Percentiles rank a stretch among this genome's conserved stretches.
phyloP scores from a whole-genome alignment of 1,140 invertebrate genomes.

The Pararge aegeria region DNA sequence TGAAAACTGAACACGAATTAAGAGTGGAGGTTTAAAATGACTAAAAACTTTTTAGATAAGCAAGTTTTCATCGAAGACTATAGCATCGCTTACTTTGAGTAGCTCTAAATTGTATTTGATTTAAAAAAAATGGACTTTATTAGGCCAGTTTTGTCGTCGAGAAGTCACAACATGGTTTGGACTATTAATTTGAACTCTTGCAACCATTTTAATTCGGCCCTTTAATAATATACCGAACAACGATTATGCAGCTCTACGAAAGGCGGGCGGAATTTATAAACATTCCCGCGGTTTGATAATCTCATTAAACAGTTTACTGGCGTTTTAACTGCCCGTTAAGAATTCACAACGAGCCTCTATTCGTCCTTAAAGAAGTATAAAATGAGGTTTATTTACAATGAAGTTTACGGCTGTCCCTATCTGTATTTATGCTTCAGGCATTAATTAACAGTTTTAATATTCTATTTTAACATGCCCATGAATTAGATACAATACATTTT shows the following conservation, averaged over 20 bases:
- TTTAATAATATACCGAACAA: conserved; percentile 27
- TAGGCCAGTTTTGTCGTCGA: conserved; percentile 18
- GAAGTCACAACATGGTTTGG: conserved; percentile 29
- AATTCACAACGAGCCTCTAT: conserved; percentile 61
- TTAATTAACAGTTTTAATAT: conserved; percentile 3
- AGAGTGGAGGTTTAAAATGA: too few relatives aligned
- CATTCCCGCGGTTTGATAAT: conserved; percentile 57
- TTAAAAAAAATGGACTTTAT: conserved; percentile 12
- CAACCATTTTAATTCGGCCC: conserved; percentile 22
- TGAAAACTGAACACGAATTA: too few relatives aligned
- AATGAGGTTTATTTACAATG: conserved; percentile 25
- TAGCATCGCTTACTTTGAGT: too few relatives aligned
- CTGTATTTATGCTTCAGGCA: conserved; percentile 15
- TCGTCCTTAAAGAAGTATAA: conserved; percentile 36
- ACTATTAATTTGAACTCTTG: conserved; percentile 32
- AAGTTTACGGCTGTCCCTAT: conserved; percentile 22
- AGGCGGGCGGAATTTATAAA: conserved; percentile 36
- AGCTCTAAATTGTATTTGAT: too few relatives aligned
- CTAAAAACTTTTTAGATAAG: too few relatives aligned
- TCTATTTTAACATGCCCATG: background rate
- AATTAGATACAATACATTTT: background rate
- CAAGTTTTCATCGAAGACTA: too few relatives aligned
- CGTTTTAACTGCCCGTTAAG: conserved; percentile 64
- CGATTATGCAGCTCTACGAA: conserved; percentile 21
- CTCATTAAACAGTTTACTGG: conserved; percentile 66